Percentiles rank a stretch among this genome's conserved stretches.
Evolutionary conservation across 2,797 vertebrate genomes (phyloP).

Genomic region (Clarias pachynema): DNA sequence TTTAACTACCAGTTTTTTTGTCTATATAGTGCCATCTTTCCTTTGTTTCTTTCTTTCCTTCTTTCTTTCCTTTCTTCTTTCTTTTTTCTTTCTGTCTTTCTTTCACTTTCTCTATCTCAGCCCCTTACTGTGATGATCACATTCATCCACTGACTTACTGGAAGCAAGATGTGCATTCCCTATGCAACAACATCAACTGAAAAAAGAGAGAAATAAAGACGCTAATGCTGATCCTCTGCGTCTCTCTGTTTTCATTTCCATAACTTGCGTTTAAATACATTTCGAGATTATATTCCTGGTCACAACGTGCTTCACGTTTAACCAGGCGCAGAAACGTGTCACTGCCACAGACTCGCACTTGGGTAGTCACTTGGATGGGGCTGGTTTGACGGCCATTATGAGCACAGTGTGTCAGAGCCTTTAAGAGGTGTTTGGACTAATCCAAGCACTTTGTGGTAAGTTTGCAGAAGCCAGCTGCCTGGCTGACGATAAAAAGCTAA

Average conservation of each 20-base stretch:
- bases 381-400: slow-evolving; percentile 41
- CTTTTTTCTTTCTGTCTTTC: slow-evolving; percentile 40
- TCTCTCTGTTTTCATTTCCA: slow-evolving; percentile 56
- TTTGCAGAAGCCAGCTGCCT: slow-evolving; percentile 52
- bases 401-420: slow-evolving; percentile 33
- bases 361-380: slow-evolving; percentile 1
- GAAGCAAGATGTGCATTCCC: slow-evolving; percentile 99
- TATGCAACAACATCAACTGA: slow-evolving; percentile 89
- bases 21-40: slow-evolving; percentile 36
- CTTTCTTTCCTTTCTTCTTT: slow-evolving; percentile 8
- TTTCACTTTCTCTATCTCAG: slow-evolving; percentile 66
- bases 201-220: slow-evolving; percentile 90
- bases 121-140: slow-evolving; percentile 91
- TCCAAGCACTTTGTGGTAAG: slow-evolving; percentile 54
- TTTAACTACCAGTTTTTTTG: slow-evolving; percentile 1
- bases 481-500: slow-evolving; percentile 36
- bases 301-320: background rate
- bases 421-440: slow-evolving; percentile 51
- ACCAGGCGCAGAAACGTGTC: background rate
- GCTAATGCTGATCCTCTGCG: slow-evolving; percentile 86
- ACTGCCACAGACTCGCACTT: background rate
- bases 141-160: slow-evolving; percentile 95
- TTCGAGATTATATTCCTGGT: background rate
- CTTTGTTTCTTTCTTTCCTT: background rate
- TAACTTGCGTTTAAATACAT: background rate